Percentiles rank a stretch among this genome's conserved stretches.
phyloP scores from a whole-genome alignment of 2,113 vertebrate genomes.

The Tauraco erythrolophus region DNA sequence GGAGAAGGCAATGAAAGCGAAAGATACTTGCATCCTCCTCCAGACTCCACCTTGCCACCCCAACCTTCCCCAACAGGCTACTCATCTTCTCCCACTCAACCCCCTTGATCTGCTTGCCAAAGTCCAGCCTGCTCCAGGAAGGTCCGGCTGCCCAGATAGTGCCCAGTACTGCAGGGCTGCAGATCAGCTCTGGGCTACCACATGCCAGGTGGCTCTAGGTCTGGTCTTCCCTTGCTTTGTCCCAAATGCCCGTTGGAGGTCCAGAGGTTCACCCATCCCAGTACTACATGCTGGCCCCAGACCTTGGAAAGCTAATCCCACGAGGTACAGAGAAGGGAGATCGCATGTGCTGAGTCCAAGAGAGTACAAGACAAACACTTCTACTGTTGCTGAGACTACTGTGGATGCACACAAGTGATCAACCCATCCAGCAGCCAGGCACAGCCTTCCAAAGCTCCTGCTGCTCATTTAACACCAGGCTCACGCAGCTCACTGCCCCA shows the following conservation, averaged over 20 bases:
- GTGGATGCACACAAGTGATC: background rate
- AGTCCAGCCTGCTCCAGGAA: background rate
- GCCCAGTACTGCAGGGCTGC: background rate
- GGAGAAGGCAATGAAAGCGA: conserved; percentile 27
- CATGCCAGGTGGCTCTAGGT: no score
- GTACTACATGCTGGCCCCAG: background rate
- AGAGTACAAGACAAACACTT: background rate
- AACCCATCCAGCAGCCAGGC: background rate
- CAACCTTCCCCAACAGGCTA: background rate
- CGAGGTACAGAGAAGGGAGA: background rate
- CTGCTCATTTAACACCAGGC: background rate
- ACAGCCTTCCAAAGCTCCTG: background rate
- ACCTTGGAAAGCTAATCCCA: background rate
- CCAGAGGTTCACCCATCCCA: background rate
- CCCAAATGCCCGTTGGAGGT: background rate
- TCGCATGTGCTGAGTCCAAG: background rate
- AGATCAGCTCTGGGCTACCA: background rate
- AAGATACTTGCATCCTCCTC: background rate
- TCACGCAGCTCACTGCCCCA: background rate
- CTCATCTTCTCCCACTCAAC: background rate
- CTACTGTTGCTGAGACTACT: background rate
- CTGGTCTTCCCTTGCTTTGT: background rate
- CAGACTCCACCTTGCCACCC: background rate
- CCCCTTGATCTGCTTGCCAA: background rate
- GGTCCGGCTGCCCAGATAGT: background rate